A percentile compares a stretch with the other conserved stretches of the same genome.
Evolutionary conservation across 2,797 vertebrate species (phyloP).

Genomic region (Buceros bicornis): DNA sequence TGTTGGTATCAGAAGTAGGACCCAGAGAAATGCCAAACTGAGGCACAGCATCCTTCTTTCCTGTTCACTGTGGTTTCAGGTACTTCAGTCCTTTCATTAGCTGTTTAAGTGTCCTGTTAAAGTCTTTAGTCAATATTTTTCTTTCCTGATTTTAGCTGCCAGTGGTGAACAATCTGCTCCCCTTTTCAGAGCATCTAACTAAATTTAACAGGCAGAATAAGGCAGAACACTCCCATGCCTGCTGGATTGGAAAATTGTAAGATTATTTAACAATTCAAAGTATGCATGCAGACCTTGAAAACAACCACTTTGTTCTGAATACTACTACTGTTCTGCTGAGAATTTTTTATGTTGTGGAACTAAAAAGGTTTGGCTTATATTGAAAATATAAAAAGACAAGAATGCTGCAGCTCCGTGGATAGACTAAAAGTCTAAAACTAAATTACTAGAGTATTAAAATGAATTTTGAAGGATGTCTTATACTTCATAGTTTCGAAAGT

Average conservation of each 20-base stretch:
- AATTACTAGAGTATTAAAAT: background rate
- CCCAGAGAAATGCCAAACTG: background rate
- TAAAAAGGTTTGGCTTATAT: background rate
- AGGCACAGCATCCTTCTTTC: conserved; percentile 50
- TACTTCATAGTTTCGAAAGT: background rate
- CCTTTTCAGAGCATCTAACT: conserved; percentile 66
- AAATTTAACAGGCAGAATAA: conserved; percentile 74
- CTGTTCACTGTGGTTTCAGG: conserved; percentile 55
- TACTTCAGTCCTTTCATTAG: conserved; percentile 74
- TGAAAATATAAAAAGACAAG: background rate
- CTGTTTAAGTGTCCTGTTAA: conserved; percentile 78
- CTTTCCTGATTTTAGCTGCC: conserved; percentile 79
- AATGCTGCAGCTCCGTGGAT: background rate
- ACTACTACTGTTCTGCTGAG: background rate
- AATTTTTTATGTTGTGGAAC: background rate
- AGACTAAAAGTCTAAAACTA: background rate
- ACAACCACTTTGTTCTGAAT: conserved; percentile 45
- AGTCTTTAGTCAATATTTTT: conserved; percentile 80
- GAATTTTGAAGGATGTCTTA: background rate
- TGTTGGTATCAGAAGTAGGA: conserved; percentile 1
- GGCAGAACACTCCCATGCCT: conserved; percentile 42
- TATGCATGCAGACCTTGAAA: conserved; percentile 59
- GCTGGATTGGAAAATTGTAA: conserved; percentile 40
- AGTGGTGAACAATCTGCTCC: conserved; percentile 64
- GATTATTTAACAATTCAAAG: conserved; percentile 66